Conservation (phyloP, 2,113 vertebrate genomes). For the Myodes glareolus region DNA sequence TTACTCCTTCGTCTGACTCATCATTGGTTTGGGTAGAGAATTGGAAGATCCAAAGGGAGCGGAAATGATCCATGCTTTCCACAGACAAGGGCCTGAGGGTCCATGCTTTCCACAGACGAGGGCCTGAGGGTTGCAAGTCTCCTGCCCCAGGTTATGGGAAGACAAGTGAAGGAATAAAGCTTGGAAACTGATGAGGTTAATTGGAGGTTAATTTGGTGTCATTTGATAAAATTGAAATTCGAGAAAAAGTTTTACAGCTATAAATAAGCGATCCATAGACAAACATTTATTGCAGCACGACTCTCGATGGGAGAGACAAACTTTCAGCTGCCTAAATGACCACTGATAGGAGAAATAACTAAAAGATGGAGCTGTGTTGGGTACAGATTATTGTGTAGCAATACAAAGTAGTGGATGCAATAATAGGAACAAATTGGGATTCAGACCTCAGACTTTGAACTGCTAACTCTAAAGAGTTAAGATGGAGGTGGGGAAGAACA, state of each 20-base stretch:
- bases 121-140: not conserved
- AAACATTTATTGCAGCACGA: not conserved
- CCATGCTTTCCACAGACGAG: too few relatives aligned
- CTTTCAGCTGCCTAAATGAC: not conserved
- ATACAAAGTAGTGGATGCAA: not conserved
- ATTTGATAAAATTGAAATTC: conserved; percentile 29
- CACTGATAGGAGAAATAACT: not conserved
- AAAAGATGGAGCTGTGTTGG: not conserved
- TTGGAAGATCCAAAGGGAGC: not conserved
- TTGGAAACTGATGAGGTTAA: not conserved
- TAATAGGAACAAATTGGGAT: conserved; percentile 15
- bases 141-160: not conserved
- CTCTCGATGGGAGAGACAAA: not conserved
- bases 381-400: not conserved
- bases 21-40: not conserved
- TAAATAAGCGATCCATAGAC: not conserved
- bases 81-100: too few relatives aligned
- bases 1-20: not conserved
- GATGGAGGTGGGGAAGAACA: not conserved
- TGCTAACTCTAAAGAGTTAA: conserved; percentile 13
- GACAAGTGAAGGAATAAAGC: not conserved
- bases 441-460: conserved; percentile 22
- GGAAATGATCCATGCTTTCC: not conserved
- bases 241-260: conserved; percentile 23
- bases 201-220: not conserved